Evolutionary conservation across 2,797 vertebrate species (phyloP).

Genomic region (Etheostoma nigrum): DNA sequence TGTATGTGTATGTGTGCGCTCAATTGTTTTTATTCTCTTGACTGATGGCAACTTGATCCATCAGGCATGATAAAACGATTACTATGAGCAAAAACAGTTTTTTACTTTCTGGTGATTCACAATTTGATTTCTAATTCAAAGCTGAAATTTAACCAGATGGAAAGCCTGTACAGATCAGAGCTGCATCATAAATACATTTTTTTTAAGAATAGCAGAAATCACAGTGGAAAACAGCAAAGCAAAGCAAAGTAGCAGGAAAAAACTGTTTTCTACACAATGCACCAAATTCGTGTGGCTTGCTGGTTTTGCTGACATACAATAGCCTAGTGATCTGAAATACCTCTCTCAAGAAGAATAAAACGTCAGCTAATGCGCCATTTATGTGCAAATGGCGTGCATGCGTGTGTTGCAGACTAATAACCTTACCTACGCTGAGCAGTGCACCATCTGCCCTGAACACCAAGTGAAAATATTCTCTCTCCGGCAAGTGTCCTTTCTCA

Average conservation of each 20-base stretch:
- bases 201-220: constrained; percentile 3
- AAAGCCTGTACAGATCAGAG: neutral
- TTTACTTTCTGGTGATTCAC: neutral
- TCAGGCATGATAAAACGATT: constrained; percentile 12
- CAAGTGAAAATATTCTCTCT: constrained; percentile 39
- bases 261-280: neutral
- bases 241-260: neutral
- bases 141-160: constrained; percentile 12
- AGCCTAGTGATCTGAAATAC: constrained; percentile 26
- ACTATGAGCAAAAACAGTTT: constrained; percentile 5
- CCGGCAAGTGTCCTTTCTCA: constrained; percentile 51
- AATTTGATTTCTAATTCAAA: constrained; percentile 36
- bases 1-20: neutral
- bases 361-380: constrained; percentile 55
- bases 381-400: constrained; percentile 64
- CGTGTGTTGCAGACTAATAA: constrained; percentile 51
- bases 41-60: constrained; percentile 5
- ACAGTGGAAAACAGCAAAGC: neutral
- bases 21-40: constrained; percentile 22
- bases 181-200: neutral
- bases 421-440: constrained; percentile 22
- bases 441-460: constrained; percentile 32
- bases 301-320: constrained; percentile 24
- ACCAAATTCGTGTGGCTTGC: neutral
- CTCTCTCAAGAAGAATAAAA: constrained; percentile 31